A percentile compares a stretch with the other conserved stretches of the same genome.
Evolutionary conservation across 2,888 invertebrate genomes (phyloP).

Genomic region (Ommatoiulus sabulosus): DNA sequence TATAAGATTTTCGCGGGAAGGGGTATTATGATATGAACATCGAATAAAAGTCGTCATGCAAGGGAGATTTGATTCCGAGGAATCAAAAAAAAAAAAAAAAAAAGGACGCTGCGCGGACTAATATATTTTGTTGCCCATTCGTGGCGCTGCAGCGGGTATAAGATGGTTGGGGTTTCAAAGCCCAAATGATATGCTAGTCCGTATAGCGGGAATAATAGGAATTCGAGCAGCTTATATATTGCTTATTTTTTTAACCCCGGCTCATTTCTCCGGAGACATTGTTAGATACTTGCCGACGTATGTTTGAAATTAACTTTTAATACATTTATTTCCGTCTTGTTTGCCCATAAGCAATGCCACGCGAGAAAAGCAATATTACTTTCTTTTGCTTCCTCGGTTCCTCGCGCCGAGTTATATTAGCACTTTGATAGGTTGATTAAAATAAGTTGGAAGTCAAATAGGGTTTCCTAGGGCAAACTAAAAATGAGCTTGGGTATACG

Average conservation of each 20-base stretch:
- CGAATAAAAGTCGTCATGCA: conserved; percentile 25
- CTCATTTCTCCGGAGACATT: conserved; percentile 34
- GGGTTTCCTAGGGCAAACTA: conserved; percentile 34
- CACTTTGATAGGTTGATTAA: conserved; percentile 34
- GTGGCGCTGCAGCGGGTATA: neutral
- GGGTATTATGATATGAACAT: conserved; percentile 34
- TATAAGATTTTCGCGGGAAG: conserved; percentile 34
- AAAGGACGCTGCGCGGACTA: neutral
- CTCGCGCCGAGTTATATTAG: conserved; percentile 11
- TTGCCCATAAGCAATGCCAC: conserved; percentile 21
- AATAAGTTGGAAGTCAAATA: conserved; percentile 27
- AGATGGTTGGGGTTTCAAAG: neutral
- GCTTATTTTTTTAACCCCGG: conserved; percentile 9
- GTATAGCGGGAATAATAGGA: conserved; percentile 9
- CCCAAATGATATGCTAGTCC: conserved; percentile 5
- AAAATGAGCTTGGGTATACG: neutral
- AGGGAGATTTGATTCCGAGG: conserved; percentile 21
- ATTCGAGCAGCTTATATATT: conserved; percentile 27
- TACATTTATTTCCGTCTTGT: conserved; percentile 27
- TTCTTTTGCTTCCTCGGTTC: neutral
- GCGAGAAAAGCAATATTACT: conserved; percentile 34
- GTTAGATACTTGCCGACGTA: conserved; percentile 27
- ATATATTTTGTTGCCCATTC: neutral
- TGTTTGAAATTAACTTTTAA: conserved; percentile 34
- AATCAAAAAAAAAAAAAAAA: conserved; percentile 1